Percentiles rank a stretch among this genome's conserved stretches.
Conservation (phyloP, 2,888 invertebrate species). For the Caenorhabditis macrosperma region DNA sequence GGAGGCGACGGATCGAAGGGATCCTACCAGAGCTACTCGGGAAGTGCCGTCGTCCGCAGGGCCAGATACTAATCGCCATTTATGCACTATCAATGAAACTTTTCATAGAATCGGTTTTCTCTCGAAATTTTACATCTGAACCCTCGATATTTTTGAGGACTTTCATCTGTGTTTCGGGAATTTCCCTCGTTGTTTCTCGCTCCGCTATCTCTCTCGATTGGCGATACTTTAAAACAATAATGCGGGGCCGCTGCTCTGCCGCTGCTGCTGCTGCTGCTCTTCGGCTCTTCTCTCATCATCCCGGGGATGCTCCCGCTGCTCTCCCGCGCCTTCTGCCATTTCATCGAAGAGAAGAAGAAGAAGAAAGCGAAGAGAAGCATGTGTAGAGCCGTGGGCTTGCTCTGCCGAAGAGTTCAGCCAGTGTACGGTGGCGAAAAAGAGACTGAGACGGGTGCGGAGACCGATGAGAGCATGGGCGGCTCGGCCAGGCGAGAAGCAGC, state of each 20-base stretch:
- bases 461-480: constrained; percentile 38
- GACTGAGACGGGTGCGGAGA: constrained; percentile 8
- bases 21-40: constrained; percentile 20
- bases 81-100: constrained; percentile 1
- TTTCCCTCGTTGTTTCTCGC: neutral
- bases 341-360: constrained; percentile 25
- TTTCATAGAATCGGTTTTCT: neutral
- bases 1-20: constrained; percentile 15
- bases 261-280: neutral
- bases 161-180: too few relatives aligned
- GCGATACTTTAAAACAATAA: constrained; percentile 40
- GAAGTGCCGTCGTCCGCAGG: constrained; percentile 40
- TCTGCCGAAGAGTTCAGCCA: constrained; percentile 23
- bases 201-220: constrained; percentile 8
- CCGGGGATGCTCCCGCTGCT: constrained; percentile 4
- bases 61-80: neutral
- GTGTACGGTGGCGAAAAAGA: constrained; percentile 32
- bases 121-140: neutral
- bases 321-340: constrained; percentile 27
- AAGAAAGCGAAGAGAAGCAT: constrained; percentile 19
- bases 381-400: constrained; percentile 32
- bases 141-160: too few relatives aligned
- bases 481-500: neutral
- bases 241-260: neutral
- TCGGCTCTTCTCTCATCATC: neutral